Evolutionary conservation across 2,888 invertebrate species (phyloP), one percentile per base, ranked within the genome.

Genomic region (Matsumyia berberina): DNA sequence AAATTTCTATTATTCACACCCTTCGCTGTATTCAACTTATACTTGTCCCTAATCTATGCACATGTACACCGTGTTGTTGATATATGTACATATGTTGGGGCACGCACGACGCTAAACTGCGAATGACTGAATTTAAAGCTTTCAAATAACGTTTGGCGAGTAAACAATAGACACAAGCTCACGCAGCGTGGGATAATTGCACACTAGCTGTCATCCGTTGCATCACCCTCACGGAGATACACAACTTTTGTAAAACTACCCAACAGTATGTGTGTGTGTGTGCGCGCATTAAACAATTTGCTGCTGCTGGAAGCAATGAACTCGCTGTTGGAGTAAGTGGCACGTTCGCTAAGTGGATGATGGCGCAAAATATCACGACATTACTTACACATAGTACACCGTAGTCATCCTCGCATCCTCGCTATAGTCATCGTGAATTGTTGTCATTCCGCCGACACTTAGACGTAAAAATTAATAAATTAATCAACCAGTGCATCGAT

Each of bases 301-400:
- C 35, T 49, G 51, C 35, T 49, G 24, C 60, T 64, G 51, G 51
- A 58, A 77, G 82, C 82, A 82, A 72, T 72, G 82, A 82, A 77
- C 82, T 64, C 62, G 24, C 55, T 44, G 69, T 58, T 57, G 35
- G 37, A 70, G 53, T 62, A 78, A 78, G 78, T 78, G 55, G 58
- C 78, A 78, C 72, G 73, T 67, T 72, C 19, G 72, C 55, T 78
- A 78, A 78, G 82, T 78, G 78, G 82, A 78, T 83, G 82, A 83
- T 83, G 78, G 67, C 55, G 78, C 72, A 67, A 55, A 73, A 83
- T 73, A 67, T 73, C 82, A 74, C 76, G 60, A 39, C 74, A 74
- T 37, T 55, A 44, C 33, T 29, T 37, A 9, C 64, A 35, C 15
- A n/a, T n/a, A 8, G 35, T 8, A 39, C 24, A 51, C 51, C 24